Percentiles rank a stretch among this genome's conserved stretches.
Conservation (phyloP, 2,797 vertebrate genomes). For the Pangasius macronema region DNA sequence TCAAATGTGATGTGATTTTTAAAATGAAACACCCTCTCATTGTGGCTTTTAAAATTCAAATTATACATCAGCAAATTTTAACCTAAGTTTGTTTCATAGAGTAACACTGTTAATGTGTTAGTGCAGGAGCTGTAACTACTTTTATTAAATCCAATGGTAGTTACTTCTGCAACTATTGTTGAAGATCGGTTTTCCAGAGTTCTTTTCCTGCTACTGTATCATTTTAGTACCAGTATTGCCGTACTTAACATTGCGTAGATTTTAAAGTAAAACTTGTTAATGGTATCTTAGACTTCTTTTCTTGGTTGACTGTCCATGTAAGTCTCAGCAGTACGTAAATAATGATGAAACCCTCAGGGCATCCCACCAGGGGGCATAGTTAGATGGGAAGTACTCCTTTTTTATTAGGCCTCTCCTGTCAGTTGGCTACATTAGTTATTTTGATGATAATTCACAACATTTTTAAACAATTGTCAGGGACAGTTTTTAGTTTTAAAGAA, state of each 20-base stretch:
- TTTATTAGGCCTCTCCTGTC: background rate
- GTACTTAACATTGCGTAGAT: background rate
- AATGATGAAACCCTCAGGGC: background rate
- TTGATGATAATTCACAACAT: background rate
- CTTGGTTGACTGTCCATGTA: background rate
- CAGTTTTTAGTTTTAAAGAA: no score
- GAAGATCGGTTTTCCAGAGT: background rate
- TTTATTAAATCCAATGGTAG: background rate
- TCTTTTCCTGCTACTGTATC: background rate
- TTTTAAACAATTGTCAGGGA: background rate
- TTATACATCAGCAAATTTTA: background rate
- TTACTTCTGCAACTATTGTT: background rate
- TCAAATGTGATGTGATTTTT: background rate
- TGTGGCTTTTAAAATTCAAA: background rate
- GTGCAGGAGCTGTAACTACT: background rate
- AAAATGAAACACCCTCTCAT: background rate
- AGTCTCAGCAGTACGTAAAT: background rate
- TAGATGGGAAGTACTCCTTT: no score
- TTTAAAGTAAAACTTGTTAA: background rate
- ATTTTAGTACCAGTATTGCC: background rate
- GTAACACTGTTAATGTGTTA: background rate
- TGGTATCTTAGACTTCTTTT: background rate
- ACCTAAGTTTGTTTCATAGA: background rate
- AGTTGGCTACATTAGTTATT: background rate
- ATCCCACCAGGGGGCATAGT: constrained; percentile 20